Evolutionary conservation across 2,888 invertebrate species (phyloP).

Genomic region (Caenorhabditis sulstoni): DNA sequence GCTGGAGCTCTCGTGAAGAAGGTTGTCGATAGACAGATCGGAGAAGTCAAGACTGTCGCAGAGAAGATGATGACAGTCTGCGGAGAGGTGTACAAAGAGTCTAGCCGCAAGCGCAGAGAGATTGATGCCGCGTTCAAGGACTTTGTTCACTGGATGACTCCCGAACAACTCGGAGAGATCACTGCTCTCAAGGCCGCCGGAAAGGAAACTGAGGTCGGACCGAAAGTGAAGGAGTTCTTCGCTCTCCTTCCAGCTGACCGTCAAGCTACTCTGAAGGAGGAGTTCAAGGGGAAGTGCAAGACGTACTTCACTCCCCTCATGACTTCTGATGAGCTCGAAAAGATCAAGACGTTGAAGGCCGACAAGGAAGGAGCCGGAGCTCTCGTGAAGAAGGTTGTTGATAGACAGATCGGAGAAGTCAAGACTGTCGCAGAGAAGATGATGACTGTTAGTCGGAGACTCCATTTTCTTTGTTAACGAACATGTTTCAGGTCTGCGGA

Average conservation of each 20-base stretch:
- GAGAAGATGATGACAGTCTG: conserved; percentile 36
- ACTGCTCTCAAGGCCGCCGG: conserved; percentile 21
- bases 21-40: conserved; percentile 30
- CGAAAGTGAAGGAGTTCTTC: conserved; percentile 10
- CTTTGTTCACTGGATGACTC: conserved; percentile 51
- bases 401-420: conserved; percentile 35
- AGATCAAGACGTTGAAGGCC: conserved; percentile 13
- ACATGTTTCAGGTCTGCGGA: conserved; percentile 28
- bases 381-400: conserved; percentile 30
- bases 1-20: conserved; percentile 33
- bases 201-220: conserved; percentile 24
- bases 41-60: conserved; percentile 47
- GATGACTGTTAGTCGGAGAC: not conserved
- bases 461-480: not conserved
- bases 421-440: conserved; percentile 39
- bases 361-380: conserved; percentile 21
- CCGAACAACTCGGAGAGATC: conserved; percentile 46
- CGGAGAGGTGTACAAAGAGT: conserved; percentile 35
- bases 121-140: conserved; percentile 41
- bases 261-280: conserved; percentile 24
- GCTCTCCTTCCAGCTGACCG: conserved; percentile 16
- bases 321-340: conserved; percentile 12
- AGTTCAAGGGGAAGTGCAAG: conserved; percentile 44
- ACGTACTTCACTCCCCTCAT: conserved; percentile 9
- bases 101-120: conserved; percentile 37